Base-by-base conservation (phyloP, 2,888 invertebrate genomes). In the Aphidoletes aphidimyza region DNA sequence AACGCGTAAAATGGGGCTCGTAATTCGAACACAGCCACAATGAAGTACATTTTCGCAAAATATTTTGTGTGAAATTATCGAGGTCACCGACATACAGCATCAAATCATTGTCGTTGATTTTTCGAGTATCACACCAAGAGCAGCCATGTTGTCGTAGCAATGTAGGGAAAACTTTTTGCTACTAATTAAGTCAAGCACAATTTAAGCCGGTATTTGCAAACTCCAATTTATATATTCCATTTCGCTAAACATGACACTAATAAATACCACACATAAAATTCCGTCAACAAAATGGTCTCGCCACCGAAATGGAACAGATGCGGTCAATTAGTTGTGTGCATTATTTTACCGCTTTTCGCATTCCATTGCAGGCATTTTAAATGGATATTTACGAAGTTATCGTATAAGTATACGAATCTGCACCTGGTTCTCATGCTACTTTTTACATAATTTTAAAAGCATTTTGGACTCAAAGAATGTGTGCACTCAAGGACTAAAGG, bases 311-410 rank as follows among this genome's bases (percentile, higher is more conserved):
- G 17, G 19, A 19, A 11, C 54, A 69, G 69, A 30, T 69, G 69
- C 14, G 69, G 69, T 69, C 69, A 69, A 69, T 69, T 69, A 69
- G 69, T 6, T 26, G 22, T 69, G 17, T 69, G 69, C 69, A 69
- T 30, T 69, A 69, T 30, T 69, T 69, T 1, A 14, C 30, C 9
- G 69, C 17, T 69, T 69, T 69, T 69, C 2, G 22, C 30, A 6
- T 30, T 30, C 17, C 30, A 30, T 34, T 14, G 34, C 30, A 0
- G 5, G 6, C 3, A 22, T 54, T 69, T 69, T 30, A 30, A 30
- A 69, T 69, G 34, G 30, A 26, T 34, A 69, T 69, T 34, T 34
- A 26, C 30, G 69, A 69, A 26, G 14, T 30, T 14, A 30, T 22
- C 22, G 69, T 14, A 19, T 47, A 69, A 69, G 6, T 6, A 6